Evolutionary conservation across 2,113 vertebrate species (phyloP).

Genomic region (Myodes glareolus): DNA sequence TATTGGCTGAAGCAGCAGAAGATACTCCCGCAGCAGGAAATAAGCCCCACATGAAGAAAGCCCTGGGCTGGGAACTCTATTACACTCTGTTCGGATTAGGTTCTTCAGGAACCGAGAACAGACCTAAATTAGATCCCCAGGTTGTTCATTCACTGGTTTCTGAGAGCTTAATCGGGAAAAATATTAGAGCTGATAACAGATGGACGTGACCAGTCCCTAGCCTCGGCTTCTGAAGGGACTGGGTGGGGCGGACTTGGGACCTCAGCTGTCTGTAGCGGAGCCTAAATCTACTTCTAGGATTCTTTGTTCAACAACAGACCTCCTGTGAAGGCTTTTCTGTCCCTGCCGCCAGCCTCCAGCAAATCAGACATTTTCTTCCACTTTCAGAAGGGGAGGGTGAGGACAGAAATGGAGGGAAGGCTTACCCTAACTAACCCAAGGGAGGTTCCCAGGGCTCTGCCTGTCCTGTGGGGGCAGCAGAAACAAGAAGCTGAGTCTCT

Average conservation of each 20-base stretch:
- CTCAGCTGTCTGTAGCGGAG: too few species aligned
- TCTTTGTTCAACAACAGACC: constrained; percentile 3
- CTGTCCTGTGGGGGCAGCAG: neutral
- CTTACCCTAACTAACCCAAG: constrained; percentile 23
- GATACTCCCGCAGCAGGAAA: too few species aligned
- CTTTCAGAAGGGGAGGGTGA: neutral
- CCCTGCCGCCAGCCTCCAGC: neutral
- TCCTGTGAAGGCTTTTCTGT: neutral
- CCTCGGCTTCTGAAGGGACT: neutral
- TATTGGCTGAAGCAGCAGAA: too few species aligned
- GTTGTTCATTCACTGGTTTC: neutral
- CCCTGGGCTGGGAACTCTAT: neutral
- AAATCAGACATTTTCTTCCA: constrained; percentile 28
- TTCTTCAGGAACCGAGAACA: neutral
- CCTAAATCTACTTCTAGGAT: constrained; percentile 3
- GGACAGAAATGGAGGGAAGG: constrained; percentile 17
- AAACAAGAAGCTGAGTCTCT: neutral
- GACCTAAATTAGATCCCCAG: neutral
- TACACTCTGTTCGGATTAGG: neutral
- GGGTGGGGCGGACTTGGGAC: neutral
- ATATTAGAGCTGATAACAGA: neutral
- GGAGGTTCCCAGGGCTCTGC: neutral
- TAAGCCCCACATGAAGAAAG: neutral
- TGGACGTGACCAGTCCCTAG: neutral
- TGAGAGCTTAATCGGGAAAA: neutral